Percentiles rank a stretch among this genome's conserved stretches.
Conservation (phyloP, 2,113 vertebrate genomes). For the Oreochromis aureus region DNA sequence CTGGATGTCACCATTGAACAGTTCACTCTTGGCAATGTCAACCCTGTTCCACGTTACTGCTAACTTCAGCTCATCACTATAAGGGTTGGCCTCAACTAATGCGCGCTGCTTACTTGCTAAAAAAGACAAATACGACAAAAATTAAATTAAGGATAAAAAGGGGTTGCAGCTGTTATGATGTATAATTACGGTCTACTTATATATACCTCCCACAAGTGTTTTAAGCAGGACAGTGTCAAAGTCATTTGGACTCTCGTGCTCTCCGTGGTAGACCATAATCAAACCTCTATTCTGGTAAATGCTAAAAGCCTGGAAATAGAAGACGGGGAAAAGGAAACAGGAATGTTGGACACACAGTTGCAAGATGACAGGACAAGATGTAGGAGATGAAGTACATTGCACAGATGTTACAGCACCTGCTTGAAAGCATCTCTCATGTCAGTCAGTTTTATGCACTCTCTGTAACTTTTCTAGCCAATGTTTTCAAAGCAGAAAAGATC, state of each 20-base stretch:
- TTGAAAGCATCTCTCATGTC: not conserved
- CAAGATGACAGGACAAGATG: not conserved
- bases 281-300: slow-evolving; percentile 80
- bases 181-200: not conserved
- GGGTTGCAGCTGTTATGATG: not conserved
- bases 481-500: not conserved
- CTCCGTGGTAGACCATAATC: slow-evolving; percentile 76
- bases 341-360: not conserved
- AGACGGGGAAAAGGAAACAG: not conserved
- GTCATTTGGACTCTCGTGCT: slow-evolving; percentile 70
- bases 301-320: slow-evolving; percentile 65
- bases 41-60: slow-evolving; percentile 90
- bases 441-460: not conserved
- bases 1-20: slow-evolving; percentile 83
- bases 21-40: slow-evolving; percentile 29
- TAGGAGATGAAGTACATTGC: not conserved
- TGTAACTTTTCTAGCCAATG: not conserved
- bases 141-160: not conserved
- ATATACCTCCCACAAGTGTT: slow-evolving; percentile 78
- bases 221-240: slow-evolving; percentile 71
- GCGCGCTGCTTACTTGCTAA: slow-evolving; percentile 69
- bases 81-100: slow-evolving; percentile 63
- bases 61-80: slow-evolving; percentile 82
- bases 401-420: not conserved
- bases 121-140: not conserved